These are phyloP conservation scores for Coptotermes formosanus DNA, from an alignment of 1,140 invertebrate genomes.

Conservation along the genomic window DNA sequence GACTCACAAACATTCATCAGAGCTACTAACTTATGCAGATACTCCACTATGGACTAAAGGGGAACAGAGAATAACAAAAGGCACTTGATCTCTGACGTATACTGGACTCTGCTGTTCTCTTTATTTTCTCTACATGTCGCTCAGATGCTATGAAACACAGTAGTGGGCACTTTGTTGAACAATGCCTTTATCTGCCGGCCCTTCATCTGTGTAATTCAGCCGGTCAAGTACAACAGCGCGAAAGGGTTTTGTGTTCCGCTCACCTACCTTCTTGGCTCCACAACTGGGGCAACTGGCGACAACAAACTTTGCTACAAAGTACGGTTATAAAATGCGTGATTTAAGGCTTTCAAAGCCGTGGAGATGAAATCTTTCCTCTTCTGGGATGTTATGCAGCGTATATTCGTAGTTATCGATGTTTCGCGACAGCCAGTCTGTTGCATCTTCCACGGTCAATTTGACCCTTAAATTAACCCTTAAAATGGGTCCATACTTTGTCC, in stretches of 20 bases:
- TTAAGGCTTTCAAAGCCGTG: too few species aligned
- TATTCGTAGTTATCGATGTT: too few species aligned
- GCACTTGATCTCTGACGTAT: neutral
- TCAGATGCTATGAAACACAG: neutral
- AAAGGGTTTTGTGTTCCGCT: neutral
- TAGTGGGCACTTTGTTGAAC: neutral
- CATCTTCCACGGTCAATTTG: too few species aligned
- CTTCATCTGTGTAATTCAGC: neutral
- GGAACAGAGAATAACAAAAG: neutral
- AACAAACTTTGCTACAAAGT: too few species aligned
- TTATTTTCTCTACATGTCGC: neutral
- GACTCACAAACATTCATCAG: neutral
- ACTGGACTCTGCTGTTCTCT: neutral
- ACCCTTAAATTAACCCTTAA: too few species aligned
- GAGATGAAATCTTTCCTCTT: too few species aligned
- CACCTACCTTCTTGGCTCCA: neutral
- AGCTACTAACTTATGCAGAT: neutral
- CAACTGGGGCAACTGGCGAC: too few species aligned
- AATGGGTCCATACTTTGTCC: too few species aligned
- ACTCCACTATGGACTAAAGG: neutral
- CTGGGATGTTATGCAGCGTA: too few species aligned
- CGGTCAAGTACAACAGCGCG: neutral
- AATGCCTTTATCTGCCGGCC: neutral
- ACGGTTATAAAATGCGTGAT: too few species aligned
- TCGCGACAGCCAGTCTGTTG: too few species aligned